Conservation (phyloP, 1,140 invertebrate species). For the Cardiocondyla obscurior region DNA sequence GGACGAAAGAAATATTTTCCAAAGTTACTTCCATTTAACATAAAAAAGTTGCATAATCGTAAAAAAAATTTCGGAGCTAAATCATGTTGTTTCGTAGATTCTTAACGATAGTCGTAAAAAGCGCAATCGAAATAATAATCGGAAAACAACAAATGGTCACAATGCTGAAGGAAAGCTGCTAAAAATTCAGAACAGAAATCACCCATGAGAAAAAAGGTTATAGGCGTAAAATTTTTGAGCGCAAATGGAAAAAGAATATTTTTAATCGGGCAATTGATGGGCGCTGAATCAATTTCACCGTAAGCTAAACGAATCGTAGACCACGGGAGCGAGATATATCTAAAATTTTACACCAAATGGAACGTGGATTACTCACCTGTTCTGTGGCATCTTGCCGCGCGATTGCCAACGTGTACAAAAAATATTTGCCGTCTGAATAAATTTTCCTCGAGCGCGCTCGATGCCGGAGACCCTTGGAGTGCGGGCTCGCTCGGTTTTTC, state of each 20-base stretch:
- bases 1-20: background rate
- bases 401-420: constrained; percentile 76
- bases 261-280: background rate
- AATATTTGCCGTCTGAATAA: constrained; percentile 40
- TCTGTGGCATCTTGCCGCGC: constrained; percentile 80
- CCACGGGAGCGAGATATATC: background rate
- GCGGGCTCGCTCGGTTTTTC: background rate
- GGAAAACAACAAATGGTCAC: background rate
- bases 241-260: background rate
- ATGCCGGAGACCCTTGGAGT: background rate
- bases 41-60: background rate
- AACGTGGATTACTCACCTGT: constrained; percentile 76
- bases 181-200: background rate
- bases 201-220: constrained; percentile 59
- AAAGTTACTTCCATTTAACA: background rate
- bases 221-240: constrained; percentile 50
- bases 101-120: background rate
- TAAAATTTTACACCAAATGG: constrained; percentile 56
- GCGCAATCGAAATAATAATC: no score
- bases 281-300: background rate
- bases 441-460: constrained; percentile 22
- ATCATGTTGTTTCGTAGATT: background rate
- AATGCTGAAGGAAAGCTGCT: constrained; percentile 4
- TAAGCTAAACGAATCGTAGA: background rate
- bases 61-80: background rate